Base-by-base conservation (phyloP, 1,140 invertebrate species). In the Eupristina koningsbergeri region DNA sequence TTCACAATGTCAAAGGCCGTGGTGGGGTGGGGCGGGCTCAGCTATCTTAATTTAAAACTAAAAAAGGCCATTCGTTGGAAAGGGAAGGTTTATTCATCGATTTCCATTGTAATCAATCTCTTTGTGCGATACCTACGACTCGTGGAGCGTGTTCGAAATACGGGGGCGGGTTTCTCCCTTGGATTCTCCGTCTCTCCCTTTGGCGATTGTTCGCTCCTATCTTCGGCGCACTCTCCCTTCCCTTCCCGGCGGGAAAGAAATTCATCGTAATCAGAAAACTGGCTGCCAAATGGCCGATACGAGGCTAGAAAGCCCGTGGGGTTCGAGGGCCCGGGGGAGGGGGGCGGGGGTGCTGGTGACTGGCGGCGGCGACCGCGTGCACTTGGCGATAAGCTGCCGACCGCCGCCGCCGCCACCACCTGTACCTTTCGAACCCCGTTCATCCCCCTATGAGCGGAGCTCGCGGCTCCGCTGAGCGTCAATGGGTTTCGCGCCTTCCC, bases 281-380 rank as follows among this genome's bases (percentile, higher is more conserved):
- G 85, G 81, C 85, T 87, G 85, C 76, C 84, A 84, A 84, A 80
- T 80, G 76, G 76, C 53, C 83, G 77, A 84, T 80, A 81, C 63
- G 41, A 63, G 26, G 50, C 41, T 26, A 26, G 29, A n/a, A 19
- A 34, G 47, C 11, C 36, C 47, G 41, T 53, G 50, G 15, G 3
- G n/a, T n/a, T n/a, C n/a, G 29, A n/a, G 17, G 31, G 47, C 11
- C 36, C 47, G 41, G 63, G 50, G 15, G 3, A 36, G 41, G 41
- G 41, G 6, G 6, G 41, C 7, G 69, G 76, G 73, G 11, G 71
- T 58, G 3, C 47, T 29, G 87, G 89, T 90, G 89, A 89, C 89
- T 90, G 88, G 88, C 88, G 89, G 88, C 88, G 88, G 89, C 87
- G 89, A 90, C 90, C 90, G 90, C 69, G 89, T 90, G 90, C 89